A percentile compares a stretch with the other conserved stretches of the same genome.
Conservation (phyloP, 2,888 invertebrate species). For the Orgyia antiqua region DNA sequence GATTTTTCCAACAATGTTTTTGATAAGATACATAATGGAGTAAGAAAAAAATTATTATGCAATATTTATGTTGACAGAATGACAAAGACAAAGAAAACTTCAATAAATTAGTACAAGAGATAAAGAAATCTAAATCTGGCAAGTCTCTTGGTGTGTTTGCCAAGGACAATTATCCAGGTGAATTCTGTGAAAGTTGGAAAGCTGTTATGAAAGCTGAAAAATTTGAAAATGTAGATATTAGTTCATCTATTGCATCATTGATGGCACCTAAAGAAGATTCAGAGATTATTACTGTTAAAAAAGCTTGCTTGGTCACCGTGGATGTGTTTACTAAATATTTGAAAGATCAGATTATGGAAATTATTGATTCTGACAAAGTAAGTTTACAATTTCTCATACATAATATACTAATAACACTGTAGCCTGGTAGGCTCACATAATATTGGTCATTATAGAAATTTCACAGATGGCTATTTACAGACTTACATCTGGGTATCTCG, state of each 20-base stretch:
- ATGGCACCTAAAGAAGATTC: conserved; percentile 97
- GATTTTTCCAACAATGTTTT: too few species aligned
- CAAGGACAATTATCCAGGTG: conserved; percentile 96
- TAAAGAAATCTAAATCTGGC: conserved; percentile 93
- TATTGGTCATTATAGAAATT: too few species aligned
- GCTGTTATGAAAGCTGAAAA: conserved; percentile 84
- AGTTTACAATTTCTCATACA: conserved; percentile 12
- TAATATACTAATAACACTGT: too few species aligned
- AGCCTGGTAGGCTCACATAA: too few species aligned
- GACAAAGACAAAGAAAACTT: conserved; percentile 97
- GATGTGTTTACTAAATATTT: conserved; percentile 98
- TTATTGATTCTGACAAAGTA: conserved; percentile 97
- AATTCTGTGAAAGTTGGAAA: conserved; percentile 96
- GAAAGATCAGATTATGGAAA: conserved; percentile 98
- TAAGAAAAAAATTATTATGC: too few species aligned
- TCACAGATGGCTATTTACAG: too few species aligned
- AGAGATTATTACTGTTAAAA: conserved; percentile 93
- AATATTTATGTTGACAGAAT: too few species aligned
- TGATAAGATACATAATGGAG: too few species aligned
- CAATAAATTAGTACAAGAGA: conserved; percentile 85
- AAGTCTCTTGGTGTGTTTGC: conserved; percentile 92
- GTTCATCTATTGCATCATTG: conserved; percentile 88
- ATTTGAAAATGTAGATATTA: conserved; percentile 93
- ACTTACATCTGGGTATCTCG: too few species aligned
- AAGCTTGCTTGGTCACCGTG: conserved; percentile 94